Evolutionary conservation across 2,888 invertebrate genomes (phyloP).

Genomic region (Temnothorax ravouxi): DNA sequence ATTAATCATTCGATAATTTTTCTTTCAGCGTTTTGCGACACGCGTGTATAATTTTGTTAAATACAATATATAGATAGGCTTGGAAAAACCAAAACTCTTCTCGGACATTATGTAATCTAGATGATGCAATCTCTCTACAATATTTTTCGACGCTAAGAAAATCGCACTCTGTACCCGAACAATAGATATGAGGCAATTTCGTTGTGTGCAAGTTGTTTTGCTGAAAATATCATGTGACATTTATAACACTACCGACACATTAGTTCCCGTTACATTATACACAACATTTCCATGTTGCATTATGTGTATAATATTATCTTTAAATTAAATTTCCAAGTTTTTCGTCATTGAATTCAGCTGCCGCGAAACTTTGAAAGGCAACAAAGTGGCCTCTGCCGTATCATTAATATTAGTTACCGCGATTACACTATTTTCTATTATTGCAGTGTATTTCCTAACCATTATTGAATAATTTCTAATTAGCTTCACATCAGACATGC

Average conservation of each 20-base stretch:
- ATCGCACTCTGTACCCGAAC: neutral
- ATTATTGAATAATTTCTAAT: conserved; percentile 29
- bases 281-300: no score
- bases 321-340: neutral
- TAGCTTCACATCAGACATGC: neutral
- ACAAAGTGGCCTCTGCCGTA: neutral
- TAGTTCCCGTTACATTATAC: neutral
- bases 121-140: neutral
- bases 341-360: neutral
- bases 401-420: neutral
- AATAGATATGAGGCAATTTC: neutral
- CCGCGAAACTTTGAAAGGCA: neutral
- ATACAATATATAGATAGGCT: neutral
- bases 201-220: neutral
- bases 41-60: neutral
- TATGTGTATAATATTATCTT: neutral
- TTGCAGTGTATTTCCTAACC: neutral
- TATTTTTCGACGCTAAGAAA: neutral
- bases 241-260: neutral
- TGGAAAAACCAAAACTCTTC: neutral
- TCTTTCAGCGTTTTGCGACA: neutral
- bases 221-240: neutral
- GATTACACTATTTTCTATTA: neutral
- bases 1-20: conserved; percentile 24
- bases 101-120: neutral